phyloP scores from a whole-genome alignment of 1,140 invertebrate genomes.

The Drosophila mojavensis region DNA sequence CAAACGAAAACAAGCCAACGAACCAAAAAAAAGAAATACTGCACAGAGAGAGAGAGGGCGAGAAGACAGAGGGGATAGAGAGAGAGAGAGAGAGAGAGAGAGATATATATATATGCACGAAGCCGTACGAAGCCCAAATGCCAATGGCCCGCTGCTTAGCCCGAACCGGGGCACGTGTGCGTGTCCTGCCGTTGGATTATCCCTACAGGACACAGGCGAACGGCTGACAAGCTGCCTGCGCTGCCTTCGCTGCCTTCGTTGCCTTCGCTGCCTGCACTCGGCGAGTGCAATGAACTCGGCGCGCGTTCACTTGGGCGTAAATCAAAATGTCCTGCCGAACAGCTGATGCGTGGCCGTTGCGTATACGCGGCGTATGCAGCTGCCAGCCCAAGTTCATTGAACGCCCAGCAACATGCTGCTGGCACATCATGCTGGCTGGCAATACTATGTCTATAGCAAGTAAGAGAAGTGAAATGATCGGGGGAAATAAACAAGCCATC shows the following conservation, averaged over 20 bases:
- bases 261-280: conserved; percentile 9
- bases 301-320: conserved; percentile 58
- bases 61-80: too few species aligned
- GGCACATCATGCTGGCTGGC: too few species aligned
- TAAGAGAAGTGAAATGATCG: too few species aligned
- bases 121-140: conserved; percentile 50
- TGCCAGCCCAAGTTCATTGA: conserved; percentile 57
- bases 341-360: conserved; percentile 67
- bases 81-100: too few species aligned
- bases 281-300: conserved; percentile 69
- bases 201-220: conserved; percentile 38
- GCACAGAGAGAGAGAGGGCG: not conserved
- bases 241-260: not conserved
- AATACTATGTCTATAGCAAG: too few species aligned
- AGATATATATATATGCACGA: conserved; percentile 10
- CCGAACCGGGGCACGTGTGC: conserved; percentile 63
- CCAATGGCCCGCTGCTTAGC: conserved; percentile 57
- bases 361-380: conserved; percentile 61
- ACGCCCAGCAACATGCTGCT: conserved; percentile 19
- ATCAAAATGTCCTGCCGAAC: conserved; percentile 61
- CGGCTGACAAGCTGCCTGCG: conserved; percentile 14
- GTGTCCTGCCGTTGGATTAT: conserved; percentile 62
- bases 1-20: conserved; percentile 34
- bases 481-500: too few species aligned
- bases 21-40: conserved; percentile 10